Base-by-base conservation (phyloP, 2,888 invertebrate species). In the Xylota segnis region DNA sequence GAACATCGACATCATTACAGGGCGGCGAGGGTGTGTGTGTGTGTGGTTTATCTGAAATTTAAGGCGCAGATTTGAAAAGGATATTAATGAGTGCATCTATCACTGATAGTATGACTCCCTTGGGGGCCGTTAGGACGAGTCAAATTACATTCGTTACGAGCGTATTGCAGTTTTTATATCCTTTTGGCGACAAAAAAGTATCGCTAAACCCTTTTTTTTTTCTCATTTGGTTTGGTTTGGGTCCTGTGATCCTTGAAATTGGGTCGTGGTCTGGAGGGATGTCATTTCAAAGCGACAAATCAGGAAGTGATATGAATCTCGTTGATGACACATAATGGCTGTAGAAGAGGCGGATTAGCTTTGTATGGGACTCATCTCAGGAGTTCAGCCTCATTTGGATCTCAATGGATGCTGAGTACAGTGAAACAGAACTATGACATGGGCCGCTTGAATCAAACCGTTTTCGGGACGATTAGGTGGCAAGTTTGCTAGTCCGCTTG, bases 51-150 rank as follows among this genome's bases (percentile, higher is more conserved):
- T 78, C 66, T 61, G 18, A 72, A 72, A 72, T 59, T 37, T 83
- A 61, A 83, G 78, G 72, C 59, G 59, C 59, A 59, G 83, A 83
- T 78, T 83, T 78, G 56, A 68, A 54, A 47, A 59, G 52, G 68
- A 79, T 74, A 83, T 79, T 78, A 83, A 83, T 83, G 83, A 78
- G 79, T 68, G 66, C 74, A 72, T 83, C 83, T 68, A 68, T 83
- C 79, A 78, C 78, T 72, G 59, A 71, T 78, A 66, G 45, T 72
- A 83, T 54, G 45, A 54, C 40, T 72, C 83, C 65, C 78, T 23
- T n/a, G 61, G 66, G 78, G 45, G 59, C 59, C 83, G 59, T 83
- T 83, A 77, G 40, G 27, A 34, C 40, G 14, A 52, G 18, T 72
- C 47, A 61, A 66, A 72, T 77, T 65, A 50, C 16, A 10, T 6